Evolutionary conservation across 2,113 vertebrate genomes (phyloP), one percentile per base, ranked within the genome.

Genomic region (Bufo bufo): DNA sequence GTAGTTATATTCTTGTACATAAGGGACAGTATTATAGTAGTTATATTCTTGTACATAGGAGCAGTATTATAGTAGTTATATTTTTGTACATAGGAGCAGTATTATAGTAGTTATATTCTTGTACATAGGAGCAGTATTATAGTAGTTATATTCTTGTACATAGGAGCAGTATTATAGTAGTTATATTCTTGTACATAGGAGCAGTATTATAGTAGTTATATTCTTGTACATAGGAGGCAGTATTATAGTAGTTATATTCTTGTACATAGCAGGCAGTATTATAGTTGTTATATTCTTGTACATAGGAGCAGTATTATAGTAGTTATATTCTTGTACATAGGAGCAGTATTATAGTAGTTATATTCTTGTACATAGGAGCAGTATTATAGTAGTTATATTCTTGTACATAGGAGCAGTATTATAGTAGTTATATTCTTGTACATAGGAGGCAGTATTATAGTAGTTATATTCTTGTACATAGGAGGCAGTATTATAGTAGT

Each of bases 171-270:
- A 58, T 58, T 58, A 58, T 58, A 58, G 56, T 58, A 58, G 56
- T 58, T 58, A 58, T 65, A n/a, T 65, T 65, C 63, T n/a, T 65
- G 63, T 65, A 65, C 6, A 65, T 65, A 65, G 63, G 63, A 9
- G 6, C 20, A 65, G 63, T 65, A 65, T 65, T 65, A 65, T 65
- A 65, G 63, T 65, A 65, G 63, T 65, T 65, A 65, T 65, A 65
- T 65, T 65, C 63, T n/a, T 65, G 63, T 65, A 65, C 6, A 65
- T 65, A 65, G 63, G 63, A n/a, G 12, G 65, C 9, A 69, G n/a
- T 69, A 69, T 69, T 69, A 69, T 69, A 23, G 65, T 69, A 69
- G 65, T 69, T 69, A 69, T 69, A 69, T 69, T 69, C 65, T 69
- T 69, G 65, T 69, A 69, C n/a, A 69, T 69, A 69, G 65, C n/a